Base-by-base conservation (phyloP, 1,140 invertebrate genomes). In the Drosophila kanapiae region DNA sequence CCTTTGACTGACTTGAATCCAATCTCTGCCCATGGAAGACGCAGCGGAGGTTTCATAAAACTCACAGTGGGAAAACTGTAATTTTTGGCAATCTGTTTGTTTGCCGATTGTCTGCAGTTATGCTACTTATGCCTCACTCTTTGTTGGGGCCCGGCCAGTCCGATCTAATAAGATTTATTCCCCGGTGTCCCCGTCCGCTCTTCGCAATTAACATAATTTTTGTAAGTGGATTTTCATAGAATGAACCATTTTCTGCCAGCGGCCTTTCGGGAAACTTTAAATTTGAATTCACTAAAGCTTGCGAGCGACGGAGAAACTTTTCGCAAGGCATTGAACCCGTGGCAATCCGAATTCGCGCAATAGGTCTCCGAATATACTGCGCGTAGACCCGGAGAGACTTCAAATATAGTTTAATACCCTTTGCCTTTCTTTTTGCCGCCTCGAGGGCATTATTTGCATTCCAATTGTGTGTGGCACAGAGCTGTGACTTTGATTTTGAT, bases 51-150 rank as follows among this genome's bases (percentile, higher is more conserved):
- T 64, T 85, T 71, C 70, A 75, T 86, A 65, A 76, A 62, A 63
- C 29, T 69, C 58, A 14, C 68, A 64, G 62, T 40, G 45, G 51
- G 35, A 61, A 58, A 64, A 63, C 60, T 88, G 80, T 79, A 80
- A 77, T 87, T 86, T 82, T 87, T 86, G 80, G 80, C 70, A 86
- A 86, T 83, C 75, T 86, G 80, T 86, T 87, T 86, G 84, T 86
- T 87, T 88, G 84, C 80, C 84, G 70, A 86, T 86, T 86, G 83
- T 86, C 83, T 86, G 83, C 74, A 81, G 82, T 82, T 85, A 85
- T 85, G 82, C 82, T 84, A 64, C 77, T 87, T 86, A 82, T 72
- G 49, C 70, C 75, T 18, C 60, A 69, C 75, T 54, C 64, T 37
- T 37, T 37, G 11, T 27, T 23, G 27, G 10, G 14, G 23, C 71